Conservation (phyloP, 2,888 invertebrate genomes). For the Parnassius smintheus region DNA sequence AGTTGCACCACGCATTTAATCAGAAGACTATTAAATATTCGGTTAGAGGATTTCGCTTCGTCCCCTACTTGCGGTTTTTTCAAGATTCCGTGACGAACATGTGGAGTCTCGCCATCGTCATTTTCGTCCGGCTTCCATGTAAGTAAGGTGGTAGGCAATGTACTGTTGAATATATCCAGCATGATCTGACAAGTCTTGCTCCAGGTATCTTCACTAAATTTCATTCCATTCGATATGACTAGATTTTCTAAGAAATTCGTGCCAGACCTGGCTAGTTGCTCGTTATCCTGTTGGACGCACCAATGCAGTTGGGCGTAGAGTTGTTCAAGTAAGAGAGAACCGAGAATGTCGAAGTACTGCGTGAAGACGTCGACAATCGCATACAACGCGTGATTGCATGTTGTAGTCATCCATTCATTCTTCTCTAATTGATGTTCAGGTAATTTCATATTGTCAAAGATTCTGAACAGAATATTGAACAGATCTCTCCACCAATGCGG, state of each 20-base stretch:
- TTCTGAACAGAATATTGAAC: constrained; percentile 96
- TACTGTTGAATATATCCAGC: constrained; percentile 94
- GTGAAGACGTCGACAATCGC: constrained; percentile 99
- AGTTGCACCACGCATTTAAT: constrained; percentile 98
- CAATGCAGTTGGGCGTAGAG: constrained; percentile 96
- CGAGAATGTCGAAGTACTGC: constrained; percentile 96
- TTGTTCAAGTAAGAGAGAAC: constrained; percentile 93
- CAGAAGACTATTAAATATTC: constrained; percentile 86
- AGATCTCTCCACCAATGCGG: constrained; percentile 99
- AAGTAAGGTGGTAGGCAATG: constrained; percentile 88
- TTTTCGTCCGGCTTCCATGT: constrained; percentile 91
- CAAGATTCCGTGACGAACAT: constrained; percentile 81
- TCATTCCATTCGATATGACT: constrained; percentile 97
- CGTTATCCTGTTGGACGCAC: constrained; percentile 94
- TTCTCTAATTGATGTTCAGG: constrained; percentile 98
- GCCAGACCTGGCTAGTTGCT: constrained; percentile 94
- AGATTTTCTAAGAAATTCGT: constrained; percentile 97
- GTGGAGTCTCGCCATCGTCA: constrained; percentile 62
- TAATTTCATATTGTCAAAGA: constrained; percentile 99
- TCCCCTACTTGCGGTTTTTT: constrained; percentile 81
- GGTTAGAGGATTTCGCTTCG: constrained; percentile 70
- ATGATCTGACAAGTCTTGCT: constrained; percentile 96
- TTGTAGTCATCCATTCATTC: constrained; percentile 99
- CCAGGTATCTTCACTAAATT: constrained; percentile 95
- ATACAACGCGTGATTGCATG: constrained; percentile 99